These are phyloP conservation scores for Drosophila prolongata DNA, from an alignment of 2,888 invertebrate species.

Conservation along the genomic window DNA sequence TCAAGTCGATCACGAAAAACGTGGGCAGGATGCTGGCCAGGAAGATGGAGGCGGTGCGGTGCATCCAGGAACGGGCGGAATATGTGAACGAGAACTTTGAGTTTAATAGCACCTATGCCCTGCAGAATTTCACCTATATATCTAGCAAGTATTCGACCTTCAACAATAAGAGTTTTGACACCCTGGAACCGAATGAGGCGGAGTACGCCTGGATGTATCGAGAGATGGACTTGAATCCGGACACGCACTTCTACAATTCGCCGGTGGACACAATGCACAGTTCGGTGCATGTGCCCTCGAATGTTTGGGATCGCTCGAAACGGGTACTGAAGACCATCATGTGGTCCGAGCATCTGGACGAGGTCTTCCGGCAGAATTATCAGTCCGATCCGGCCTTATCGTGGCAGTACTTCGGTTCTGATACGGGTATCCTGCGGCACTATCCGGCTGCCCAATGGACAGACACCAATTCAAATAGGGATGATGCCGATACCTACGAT, in stretches of 20 bases:
- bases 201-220: constrained; percentile 85
- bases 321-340: constrained; percentile 90
- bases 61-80: constrained; percentile 92
- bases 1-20: constrained; percentile 91
- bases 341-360: constrained; percentile 95
- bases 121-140: constrained; percentile 86
- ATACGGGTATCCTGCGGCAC: constrained; percentile 95
- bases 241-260: constrained; percentile 94
- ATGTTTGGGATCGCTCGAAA: constrained; percentile 92
- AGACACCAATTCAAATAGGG: constrained; percentile 70
- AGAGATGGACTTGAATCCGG: constrained; percentile 87
- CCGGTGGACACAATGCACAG: constrained; percentile 92
- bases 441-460: constrained; percentile 94
- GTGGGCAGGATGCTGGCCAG: constrained; percentile 93
- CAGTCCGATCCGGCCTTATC: constrained; percentile 94
- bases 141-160: constrained; percentile 92
- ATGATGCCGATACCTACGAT: constrained; percentile 92
- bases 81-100: constrained; percentile 87
- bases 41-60: constrained; percentile 95
- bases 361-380: constrained; percentile 93
- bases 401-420: constrained; percentile 99
- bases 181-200: constrained; percentile 73
- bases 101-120: constrained; percentile 83
- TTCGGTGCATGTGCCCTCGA: constrained; percentile 97
- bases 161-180: constrained; percentile 77